Conservation (phyloP, 2,888 invertebrate species). For the Xestia c-nigrum region DNA sequence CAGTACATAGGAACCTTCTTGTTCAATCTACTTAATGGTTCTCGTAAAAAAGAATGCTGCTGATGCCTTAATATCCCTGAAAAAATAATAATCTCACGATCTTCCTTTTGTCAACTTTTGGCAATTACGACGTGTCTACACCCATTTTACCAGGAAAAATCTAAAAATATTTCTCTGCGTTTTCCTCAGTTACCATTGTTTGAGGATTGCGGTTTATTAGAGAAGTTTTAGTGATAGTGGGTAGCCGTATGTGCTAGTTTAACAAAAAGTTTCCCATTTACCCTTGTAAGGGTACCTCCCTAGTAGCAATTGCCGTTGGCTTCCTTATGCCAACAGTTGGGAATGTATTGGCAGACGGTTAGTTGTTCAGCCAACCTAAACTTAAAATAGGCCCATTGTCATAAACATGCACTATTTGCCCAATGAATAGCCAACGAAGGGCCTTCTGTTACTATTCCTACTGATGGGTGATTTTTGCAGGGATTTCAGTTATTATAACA, state of each 20-base stretch:
- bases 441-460: too few species aligned
- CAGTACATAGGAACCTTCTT: not conserved
- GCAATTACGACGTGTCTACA: not conserved
- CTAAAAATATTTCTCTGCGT: not conserved
- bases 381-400: too few species aligned
- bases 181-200: conserved; percentile 10
- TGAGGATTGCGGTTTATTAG: not conserved
- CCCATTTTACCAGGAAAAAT: not conserved
- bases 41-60: not conserved
- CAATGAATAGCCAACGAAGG: too few species aligned
- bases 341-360: too few species aligned
- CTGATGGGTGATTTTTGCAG: too few species aligned
- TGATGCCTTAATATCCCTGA: not conserved
- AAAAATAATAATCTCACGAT: not conserved
- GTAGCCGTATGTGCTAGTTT: not conserved
- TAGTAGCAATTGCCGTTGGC: too few species aligned
- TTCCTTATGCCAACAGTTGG: too few species aligned
- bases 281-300: not conserved
- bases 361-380: too few species aligned
- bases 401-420: too few species aligned
- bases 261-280: not conserved
- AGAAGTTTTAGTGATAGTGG: conserved; percentile 4
- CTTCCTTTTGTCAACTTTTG: not conserved
- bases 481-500: too few species aligned
- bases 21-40: not conserved